Evolutionary conservation across 2,888 invertebrate genomes (phyloP).

Genomic region (Cheilosia variabilis): DNA sequence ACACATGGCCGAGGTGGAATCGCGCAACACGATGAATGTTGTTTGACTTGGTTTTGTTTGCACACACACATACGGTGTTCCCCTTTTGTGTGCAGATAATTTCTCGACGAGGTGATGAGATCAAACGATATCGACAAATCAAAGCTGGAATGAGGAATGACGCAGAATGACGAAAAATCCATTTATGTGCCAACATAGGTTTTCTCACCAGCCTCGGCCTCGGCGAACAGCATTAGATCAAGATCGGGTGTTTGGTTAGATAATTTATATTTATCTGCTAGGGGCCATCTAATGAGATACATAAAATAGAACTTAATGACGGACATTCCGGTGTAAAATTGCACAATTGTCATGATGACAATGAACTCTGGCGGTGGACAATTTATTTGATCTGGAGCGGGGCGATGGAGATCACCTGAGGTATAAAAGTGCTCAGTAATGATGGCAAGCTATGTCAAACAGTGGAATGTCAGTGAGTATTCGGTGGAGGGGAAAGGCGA

Average conservation of each 20-base stretch:
- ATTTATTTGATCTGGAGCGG: slow-evolving; percentile 24
- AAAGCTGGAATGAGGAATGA: slow-evolving; percentile 60
- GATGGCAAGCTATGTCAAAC: slow-evolving; percentile 39
- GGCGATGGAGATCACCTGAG: neutral
- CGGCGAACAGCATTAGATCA: slow-evolving; percentile 48
- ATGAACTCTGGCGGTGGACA: slow-evolving; percentile 23
- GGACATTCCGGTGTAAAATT: slow-evolving; percentile 65
- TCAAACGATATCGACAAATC: slow-evolving; percentile 75
- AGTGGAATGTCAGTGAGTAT: slow-evolving; percentile 32
- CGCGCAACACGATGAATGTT: slow-evolving; percentile 17
- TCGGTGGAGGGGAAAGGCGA: neutral
- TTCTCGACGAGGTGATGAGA: slow-evolving; percentile 70
- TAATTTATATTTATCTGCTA: slow-evolving; percentile 43
- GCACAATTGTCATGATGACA: slow-evolving; percentile 40
- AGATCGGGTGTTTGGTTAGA: slow-evolving; percentile 41
- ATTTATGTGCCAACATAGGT: slow-evolving; percentile 62
- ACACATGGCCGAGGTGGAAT: slow-evolving; percentile 21
- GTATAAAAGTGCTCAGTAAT: slow-evolving; percentile 42
- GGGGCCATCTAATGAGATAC: slow-evolving; percentile 59
- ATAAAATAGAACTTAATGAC: slow-evolving; percentile 68
- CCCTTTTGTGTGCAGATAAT: slow-evolving; percentile 47
- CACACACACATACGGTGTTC: slow-evolving; percentile 1
- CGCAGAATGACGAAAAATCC: slow-evolving; percentile 29
- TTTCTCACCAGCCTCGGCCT: slow-evolving; percentile 59
- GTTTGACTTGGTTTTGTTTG: slow-evolving; percentile 29